Conservation (phyloP, 1,140 invertebrate species). For the Polypedilum pembai region DNA sequence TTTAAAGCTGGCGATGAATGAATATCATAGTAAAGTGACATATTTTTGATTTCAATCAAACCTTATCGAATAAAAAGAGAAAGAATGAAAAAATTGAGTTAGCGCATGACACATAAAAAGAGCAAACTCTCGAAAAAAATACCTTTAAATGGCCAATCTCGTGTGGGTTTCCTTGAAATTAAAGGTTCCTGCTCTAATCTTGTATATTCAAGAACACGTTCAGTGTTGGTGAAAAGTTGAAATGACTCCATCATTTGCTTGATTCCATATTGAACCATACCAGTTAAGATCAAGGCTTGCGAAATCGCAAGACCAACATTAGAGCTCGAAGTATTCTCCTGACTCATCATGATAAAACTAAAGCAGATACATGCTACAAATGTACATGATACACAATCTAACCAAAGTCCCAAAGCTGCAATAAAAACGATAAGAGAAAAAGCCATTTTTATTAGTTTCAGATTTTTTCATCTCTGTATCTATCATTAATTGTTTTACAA, state of each 20-base stretch:
- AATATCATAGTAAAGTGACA: constrained; percentile 57
- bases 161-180: constrained; percentile 37
- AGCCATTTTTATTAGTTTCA: neutral
- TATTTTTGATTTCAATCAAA: constrained; percentile 54
- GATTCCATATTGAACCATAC: constrained; percentile 79
- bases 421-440: neutral
- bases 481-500: constrained; percentile 16
- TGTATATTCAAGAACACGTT: constrained; percentile 68
- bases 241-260: constrained; percentile 74
- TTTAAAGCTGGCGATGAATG: constrained; percentile 60
- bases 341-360: constrained; percentile 46
- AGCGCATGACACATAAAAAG: constrained; percentile 32
- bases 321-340: constrained; percentile 37
- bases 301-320: constrained; percentile 74
- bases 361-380: constrained; percentile 58
- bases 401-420: constrained; percentile 62
- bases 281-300: constrained; percentile 72
- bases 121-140: constrained; percentile 31
- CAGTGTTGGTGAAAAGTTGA: constrained; percentile 76
- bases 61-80: constrained; percentile 40
- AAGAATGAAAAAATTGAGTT: constrained; percentile 32
- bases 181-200: constrained; percentile 46
- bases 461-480: neutral
- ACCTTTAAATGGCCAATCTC: constrained; percentile 45
- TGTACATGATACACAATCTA: constrained; percentile 60